phyloP scores from a whole-genome alignment of 1,140 invertebrate genomes.

The Spodoptera litura region DNA sequence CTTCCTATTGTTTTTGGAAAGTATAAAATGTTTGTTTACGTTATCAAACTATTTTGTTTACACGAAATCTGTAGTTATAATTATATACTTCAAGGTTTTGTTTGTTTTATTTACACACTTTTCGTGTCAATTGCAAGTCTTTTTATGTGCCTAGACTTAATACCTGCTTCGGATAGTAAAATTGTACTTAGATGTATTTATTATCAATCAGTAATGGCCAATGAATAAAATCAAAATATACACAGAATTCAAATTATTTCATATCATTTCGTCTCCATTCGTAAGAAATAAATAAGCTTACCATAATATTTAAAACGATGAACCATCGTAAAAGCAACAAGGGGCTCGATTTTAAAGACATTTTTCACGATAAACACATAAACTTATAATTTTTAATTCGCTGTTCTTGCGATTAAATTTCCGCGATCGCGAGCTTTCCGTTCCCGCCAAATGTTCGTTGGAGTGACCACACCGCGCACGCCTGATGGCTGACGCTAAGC shows the following conservation, averaged over 20 bases:
- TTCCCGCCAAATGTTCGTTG: conserved; percentile 72
- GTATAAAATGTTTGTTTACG: too few species aligned
- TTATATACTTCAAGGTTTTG: too few species aligned
- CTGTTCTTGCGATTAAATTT: conserved; percentile 55
- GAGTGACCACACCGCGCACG: conserved; percentile 64
- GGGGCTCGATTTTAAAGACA: conserved; percentile 62
- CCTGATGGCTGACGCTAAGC: conserved; percentile 72
- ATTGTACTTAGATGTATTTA: not conserved
- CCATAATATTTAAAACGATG: conserved; percentile 70
- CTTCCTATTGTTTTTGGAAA: too few species aligned
- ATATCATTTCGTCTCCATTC: not conserved
- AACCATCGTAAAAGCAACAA: conserved; percentile 65
- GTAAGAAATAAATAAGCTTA: conserved; percentile 62
- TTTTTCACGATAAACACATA: conserved; percentile 73
- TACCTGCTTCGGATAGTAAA: too few species aligned
- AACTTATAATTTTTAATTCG: conserved; percentile 56
- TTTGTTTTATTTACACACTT: too few species aligned
- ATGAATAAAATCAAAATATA: not conserved
- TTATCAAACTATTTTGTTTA: too few species aligned
- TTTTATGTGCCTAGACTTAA: too few species aligned
- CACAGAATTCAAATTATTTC: too few species aligned
- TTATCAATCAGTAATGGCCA: not conserved
- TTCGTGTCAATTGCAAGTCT: too few species aligned
- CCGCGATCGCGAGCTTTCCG: conserved; percentile 59
- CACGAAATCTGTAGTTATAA: too few species aligned